A percentile compares a stretch with the other conserved stretches of the same genome.
These are phyloP conservation scores for Sebastes trivittatus DNA, from an alignment of 2,797 vertebrate genomes.

Conservation along the genomic window DNA sequence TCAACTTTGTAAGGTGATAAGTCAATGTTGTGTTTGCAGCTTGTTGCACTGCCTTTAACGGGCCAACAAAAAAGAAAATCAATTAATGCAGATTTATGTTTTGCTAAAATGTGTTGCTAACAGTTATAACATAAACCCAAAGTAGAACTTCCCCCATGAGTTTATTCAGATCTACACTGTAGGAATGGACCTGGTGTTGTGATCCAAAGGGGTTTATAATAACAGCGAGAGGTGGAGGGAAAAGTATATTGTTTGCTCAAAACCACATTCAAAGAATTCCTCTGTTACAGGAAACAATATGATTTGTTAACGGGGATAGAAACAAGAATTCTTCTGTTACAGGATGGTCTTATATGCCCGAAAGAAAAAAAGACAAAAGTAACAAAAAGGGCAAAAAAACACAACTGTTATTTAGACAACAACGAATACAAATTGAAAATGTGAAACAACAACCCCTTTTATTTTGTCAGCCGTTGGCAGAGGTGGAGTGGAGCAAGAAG, in stretches of 20 bases:
- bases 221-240: not conserved
- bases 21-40: not conserved
- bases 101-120: not conserved
- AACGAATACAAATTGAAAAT: not conserved
- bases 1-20: not conserved
- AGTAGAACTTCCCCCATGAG: not conserved
- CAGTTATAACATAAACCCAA: not conserved
- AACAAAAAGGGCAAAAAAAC: not conserved
- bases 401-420: not conserved
- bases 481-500: not conserved
- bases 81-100: not conserved
- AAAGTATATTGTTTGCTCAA: not conserved
- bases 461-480: not conserved
- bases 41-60: not conserved
- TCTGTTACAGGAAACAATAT: not conserved
- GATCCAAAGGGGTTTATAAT: not conserved
- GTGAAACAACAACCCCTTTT: not conserved
- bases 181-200: not conserved
- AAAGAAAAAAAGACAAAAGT: too few relatives aligned
- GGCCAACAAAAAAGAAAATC: not conserved
- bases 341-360: not conserved
- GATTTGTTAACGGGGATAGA: not conserved
- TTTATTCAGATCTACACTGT: not conserved
- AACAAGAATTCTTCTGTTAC: not conserved
- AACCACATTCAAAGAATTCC: not conserved